Evolutionary conservation across 2,113 vertebrate species (phyloP).

Genomic region (Anoura caudifer): DNA sequence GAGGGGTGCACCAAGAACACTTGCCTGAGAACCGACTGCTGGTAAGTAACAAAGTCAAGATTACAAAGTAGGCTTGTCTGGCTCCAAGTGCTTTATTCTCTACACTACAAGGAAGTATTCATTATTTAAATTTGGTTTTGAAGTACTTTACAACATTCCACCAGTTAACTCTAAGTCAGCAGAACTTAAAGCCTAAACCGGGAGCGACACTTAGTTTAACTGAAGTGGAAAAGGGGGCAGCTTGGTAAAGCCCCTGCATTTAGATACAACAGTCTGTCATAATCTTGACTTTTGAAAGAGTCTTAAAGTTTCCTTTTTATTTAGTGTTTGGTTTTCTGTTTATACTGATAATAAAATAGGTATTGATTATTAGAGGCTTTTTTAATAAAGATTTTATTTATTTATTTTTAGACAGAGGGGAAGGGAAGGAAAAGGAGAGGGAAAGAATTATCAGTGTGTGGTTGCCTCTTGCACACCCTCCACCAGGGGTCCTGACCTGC

Average conservation of each 20-base stretch:
- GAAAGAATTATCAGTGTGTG: too few species aligned
- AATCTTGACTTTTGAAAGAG: not conserved
- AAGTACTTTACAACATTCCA: not conserved
- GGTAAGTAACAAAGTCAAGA: not conserved
- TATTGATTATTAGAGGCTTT: not conserved
- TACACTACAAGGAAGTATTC: not conserved
- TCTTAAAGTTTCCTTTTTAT: not conserved
- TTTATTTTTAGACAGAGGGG: too few species aligned
- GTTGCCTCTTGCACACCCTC: too few species aligned
- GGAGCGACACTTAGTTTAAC: not conserved
- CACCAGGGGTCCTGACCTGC: too few species aligned
- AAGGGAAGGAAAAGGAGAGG: too few species aligned
- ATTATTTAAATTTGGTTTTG: not conserved
- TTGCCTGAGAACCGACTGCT: not conserved
- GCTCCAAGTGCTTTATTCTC: not conserved
- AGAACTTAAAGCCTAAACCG: not conserved
- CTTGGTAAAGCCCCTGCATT: not conserved
- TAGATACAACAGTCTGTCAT: not conserved
- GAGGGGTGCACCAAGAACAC: not conserved
- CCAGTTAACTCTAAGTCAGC: not conserved
- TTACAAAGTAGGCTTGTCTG: not conserved
- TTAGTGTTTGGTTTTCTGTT: not conserved
- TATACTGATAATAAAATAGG: not conserved
- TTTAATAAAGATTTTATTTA: too few species aligned
- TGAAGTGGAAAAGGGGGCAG: not conserved